Evolutionary conservation across 2,113 vertebrate species (phyloP).

Genomic region (Podarcis cretensis): DNA sequence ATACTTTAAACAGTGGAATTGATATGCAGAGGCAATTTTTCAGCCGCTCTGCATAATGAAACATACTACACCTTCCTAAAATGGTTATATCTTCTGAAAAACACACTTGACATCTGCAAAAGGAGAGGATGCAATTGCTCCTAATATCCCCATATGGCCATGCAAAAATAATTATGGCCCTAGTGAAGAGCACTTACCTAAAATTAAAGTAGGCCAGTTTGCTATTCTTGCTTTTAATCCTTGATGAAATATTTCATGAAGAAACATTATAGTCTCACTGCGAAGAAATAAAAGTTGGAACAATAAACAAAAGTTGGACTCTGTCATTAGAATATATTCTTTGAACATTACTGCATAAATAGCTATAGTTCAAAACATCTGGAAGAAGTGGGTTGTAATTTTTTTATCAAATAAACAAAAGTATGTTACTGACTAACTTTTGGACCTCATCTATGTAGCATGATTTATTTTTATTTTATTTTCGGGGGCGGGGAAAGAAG

Average conservation of each 20-base stretch:
- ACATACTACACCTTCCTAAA: neutral
- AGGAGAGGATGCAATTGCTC: no score
- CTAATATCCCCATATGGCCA: neutral
- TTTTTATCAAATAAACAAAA: neutral
- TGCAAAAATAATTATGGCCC: neutral
- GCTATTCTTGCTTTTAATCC: slow-evolving; percentile 97
- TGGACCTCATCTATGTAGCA: no score
- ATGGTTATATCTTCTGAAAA: neutral
- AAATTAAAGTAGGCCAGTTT: slow-evolving; percentile 97
- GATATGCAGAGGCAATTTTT: neutral
- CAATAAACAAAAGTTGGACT: slow-evolving; percentile 1
- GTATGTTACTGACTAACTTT: neutral
- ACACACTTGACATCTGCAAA: neutral
- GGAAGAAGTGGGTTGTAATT: neutral
- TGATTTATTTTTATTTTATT: no score
- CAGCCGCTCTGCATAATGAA: neutral
- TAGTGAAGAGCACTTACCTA: slow-evolving; percentile 83
- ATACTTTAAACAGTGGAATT: neutral
- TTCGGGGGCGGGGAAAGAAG: neutral
- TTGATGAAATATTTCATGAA: slow-evolving; percentile 99
- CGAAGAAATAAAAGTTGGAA: slow-evolving; percentile 43
- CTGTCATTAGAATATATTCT: slow-evolving; percentile 11
- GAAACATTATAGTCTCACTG: slow-evolving; percentile 99
- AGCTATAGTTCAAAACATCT: neutral
- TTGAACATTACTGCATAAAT: neutral